Evolutionary conservation across 1,140 invertebrate genomes (phyloP).

Genomic region (Heliconius himera): DNA sequence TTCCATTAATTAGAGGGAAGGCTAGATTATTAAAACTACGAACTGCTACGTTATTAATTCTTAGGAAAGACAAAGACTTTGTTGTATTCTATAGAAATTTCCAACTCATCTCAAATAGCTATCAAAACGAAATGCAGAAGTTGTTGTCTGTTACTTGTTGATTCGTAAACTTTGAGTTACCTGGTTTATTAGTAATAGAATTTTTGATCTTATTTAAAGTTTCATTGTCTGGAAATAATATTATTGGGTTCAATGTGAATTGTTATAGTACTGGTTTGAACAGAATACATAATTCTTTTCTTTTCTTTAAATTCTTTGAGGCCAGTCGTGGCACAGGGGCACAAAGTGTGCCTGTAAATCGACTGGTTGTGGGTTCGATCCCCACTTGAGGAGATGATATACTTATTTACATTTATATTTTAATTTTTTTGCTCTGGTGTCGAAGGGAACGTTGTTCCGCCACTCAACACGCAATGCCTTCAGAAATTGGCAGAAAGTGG

Average conservation of each 20-base stretch:
- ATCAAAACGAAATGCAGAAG: neutral
- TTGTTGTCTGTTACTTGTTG: conserved; percentile 7
- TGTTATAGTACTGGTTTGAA: too few relatives aligned
- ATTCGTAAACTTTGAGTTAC: neutral
- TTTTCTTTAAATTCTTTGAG: too few relatives aligned
- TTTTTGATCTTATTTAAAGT: neutral
- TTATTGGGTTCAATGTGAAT: neutral
- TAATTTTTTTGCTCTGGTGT: too few relatives aligned
- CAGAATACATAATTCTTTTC: too few relatives aligned
- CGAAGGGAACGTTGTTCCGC: too few relatives aligned
- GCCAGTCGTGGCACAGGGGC: too few relatives aligned
- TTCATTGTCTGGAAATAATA: neutral
- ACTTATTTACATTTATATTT: too few relatives aligned
- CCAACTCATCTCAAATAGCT: neutral
- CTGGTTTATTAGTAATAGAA: neutral
- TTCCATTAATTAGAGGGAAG: conserved; percentile 30
- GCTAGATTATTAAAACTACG: conserved; percentile 29
- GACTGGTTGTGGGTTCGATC: too few relatives aligned
- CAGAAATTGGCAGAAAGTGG: too few relatives aligned
- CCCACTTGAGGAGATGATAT: too few relatives aligned
- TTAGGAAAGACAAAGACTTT: conserved; percentile 16
- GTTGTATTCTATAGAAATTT: conserved; percentile 13
- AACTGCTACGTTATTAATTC: conserved; percentile 12
- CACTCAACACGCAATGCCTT: too few relatives aligned
- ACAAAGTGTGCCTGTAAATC: too few relatives aligned